Percentiles rank a stretch among this genome's conserved stretches.
phyloP scores from a whole-genome alignment of 2,113 vertebrate species.

The Melanerpes formicivorus region DNA sequence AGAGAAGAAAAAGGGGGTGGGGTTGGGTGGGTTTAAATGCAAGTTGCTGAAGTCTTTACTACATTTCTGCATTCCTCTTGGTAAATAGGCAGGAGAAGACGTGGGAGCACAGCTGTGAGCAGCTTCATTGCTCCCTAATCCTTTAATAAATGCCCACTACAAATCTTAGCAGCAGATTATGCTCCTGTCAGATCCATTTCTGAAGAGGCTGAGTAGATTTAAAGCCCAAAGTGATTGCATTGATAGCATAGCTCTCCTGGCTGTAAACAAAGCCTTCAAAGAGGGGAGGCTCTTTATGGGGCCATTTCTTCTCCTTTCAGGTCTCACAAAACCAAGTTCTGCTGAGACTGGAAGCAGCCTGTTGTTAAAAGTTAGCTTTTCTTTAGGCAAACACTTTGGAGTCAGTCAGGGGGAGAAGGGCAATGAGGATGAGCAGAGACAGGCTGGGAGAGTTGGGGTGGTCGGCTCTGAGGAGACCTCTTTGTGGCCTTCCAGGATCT shows the following conservation, averaged over 20 bases:
- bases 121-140: background rate
- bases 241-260: background rate
- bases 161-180: conserved; percentile 48
- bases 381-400: background rate
- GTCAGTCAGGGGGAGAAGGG: background rate
- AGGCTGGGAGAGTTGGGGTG: no score
- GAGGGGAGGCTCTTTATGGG: background rate
- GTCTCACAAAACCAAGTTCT: background rate
- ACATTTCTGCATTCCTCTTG: background rate
- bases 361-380: background rate
- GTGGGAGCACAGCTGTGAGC: background rate
- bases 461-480: no score
- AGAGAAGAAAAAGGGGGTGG: no score
- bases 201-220: conserved; percentile 9
- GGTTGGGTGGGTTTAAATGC: conserved; percentile 1
- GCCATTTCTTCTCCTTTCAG: background rate
- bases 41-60: conserved; percentile 4
- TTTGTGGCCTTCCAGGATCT: no score
- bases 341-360: background rate
- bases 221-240: conserved; percentile 12
- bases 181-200: background rate
- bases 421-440: no score
- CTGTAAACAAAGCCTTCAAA: conserved; percentile 17
- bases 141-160: conserved; percentile 45
- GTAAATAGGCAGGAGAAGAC: conserved; percentile 8